Evolutionary conservation across 2,888 invertebrate genomes (phyloP), one percentile per base, ranked within the genome.

Genomic region (Drosophila aldrichi): DNA sequence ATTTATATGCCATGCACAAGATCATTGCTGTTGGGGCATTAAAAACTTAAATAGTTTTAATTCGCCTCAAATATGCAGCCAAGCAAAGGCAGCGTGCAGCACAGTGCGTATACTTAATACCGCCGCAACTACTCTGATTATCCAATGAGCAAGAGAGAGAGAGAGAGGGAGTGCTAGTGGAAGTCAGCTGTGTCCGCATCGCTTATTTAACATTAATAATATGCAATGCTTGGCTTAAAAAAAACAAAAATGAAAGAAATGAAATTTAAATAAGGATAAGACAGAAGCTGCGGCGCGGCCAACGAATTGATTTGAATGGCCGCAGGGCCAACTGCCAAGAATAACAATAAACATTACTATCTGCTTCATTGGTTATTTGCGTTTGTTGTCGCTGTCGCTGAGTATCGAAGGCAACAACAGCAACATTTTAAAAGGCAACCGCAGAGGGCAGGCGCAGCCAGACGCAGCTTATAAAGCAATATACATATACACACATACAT

Each of bases 1-100:
- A 87, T 87, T 87, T 88, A 89, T 87, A 89, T 89, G 89, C 87
- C 82, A 72, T 67, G 75, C 89, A 84, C 82, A 79, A 74, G 89
- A 88, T 87, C 88, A 88, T 77, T 83, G 65, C 83, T 87, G 83
- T 87, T 87, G 71, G 65, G 76, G 89, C 85, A 89, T 88, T 88
- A 88, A 88, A 87, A 88, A 87, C 87, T 88, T 89, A 89, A 89
- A 87, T 89, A 89, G 89, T 89, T 87, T 89, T 87, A 87, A 89
- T 85, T 76, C 88, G 77, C 60, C 77, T 63, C 44, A 84, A 88
- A 87, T 88, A 85, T 79, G 86, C 82, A 74, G 74, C 38, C 7
- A 41, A 54, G 49, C 55, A 40, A 34, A 14, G 6, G 18, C 49
- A n/a, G 36, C 36, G 16, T 0, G 36, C 34, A 36, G 10, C 10